A percentile compares a stretch with the other conserved stretches of the same genome.
phyloP scores from a whole-genome alignment of 2,113 vertebrate genomes.

The Phycodurus eques region DNA sequence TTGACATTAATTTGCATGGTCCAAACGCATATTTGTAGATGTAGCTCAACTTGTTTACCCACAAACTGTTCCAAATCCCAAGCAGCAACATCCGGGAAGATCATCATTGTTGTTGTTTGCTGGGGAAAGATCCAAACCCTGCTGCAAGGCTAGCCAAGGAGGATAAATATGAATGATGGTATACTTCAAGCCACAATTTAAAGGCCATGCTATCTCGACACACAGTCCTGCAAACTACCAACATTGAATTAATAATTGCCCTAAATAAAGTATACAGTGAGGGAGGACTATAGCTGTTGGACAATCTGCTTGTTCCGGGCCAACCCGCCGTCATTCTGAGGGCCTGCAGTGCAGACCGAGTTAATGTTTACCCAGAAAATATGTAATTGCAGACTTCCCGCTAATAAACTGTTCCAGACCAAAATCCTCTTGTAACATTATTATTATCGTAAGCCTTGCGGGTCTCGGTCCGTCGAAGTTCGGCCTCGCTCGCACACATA shows the following conservation, averaged over 20 bases:
- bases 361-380: slow-evolving; percentile 90
- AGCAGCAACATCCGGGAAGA: neutral
- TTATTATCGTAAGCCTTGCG: slow-evolving; percentile 56
- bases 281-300: neutral
- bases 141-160: neutral
- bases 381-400: slow-evolving; percentile 88
- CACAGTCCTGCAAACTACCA: slow-evolving; percentile 7
- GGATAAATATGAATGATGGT: slow-evolving; percentile 10
- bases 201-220: slow-evolving; percentile 12
- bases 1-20: neutral
- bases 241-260: slow-evolving; percentile 28
- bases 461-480: slow-evolving; percentile 18
- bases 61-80: neutral
- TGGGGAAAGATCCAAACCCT: neutral
- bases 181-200: slow-evolving; percentile 13
- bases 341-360: slow-evolving; percentile 75
- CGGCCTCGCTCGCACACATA: slow-evolving; percentile 10
- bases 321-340: slow-evolving; percentile 38
- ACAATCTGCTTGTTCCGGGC: slow-evolving; percentile 15
- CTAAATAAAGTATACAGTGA: slow-evolving; percentile 9
- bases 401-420: slow-evolving; percentile 83
- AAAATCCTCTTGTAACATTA: slow-evolving; percentile 66
- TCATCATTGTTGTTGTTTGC: neutral
- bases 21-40: neutral
- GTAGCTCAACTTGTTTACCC: neutral